Conservation (phyloP, 2,888 invertebrate genomes). For the Chrysodeixis includens region DNA sequence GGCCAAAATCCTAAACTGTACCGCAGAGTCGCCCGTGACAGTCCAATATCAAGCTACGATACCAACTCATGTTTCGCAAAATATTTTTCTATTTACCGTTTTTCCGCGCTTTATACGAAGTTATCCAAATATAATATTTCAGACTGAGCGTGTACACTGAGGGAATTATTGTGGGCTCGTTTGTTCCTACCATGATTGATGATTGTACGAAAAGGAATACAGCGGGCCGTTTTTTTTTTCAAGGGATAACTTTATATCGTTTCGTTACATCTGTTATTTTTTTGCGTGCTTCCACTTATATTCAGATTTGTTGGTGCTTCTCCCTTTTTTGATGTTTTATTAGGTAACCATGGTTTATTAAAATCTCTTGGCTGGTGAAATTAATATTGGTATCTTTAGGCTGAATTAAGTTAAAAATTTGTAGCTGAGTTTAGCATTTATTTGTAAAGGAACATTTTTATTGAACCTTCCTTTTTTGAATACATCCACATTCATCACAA, state of each 20-base stretch:
- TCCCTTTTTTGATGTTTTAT: constrained; percentile 6
- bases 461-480: too few species aligned
- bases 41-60: constrained; percentile 10
- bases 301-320: constrained; percentile 33
- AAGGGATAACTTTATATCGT: constrained; percentile 57
- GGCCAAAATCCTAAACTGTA: constrained; percentile 8
- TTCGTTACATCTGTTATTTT: constrained; percentile 54
- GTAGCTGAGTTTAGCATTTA: too few species aligned
- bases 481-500: too few species aligned
- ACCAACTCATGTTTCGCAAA: constrained; percentile 17
- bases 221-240: constrained; percentile 48
- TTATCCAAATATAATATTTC: constrained; percentile 58
- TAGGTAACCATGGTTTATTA: too few species aligned
- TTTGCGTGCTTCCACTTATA: constrained; percentile 26
- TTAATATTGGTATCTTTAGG: too few species aligned
- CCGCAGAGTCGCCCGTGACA: background rate
- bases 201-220: constrained; percentile 49
- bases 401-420: too few species aligned
- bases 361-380: too few species aligned
- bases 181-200: constrained; percentile 66
- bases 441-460: too few species aligned
- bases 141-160: constrained; percentile 50
- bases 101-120: constrained; percentile 30
- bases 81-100: constrained; percentile 49
- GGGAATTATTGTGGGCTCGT: constrained; percentile 63